Evolutionary conservation across 2,113 vertebrate genomes (phyloP).

Genomic region (Vulpes ferrilata): DNA sequence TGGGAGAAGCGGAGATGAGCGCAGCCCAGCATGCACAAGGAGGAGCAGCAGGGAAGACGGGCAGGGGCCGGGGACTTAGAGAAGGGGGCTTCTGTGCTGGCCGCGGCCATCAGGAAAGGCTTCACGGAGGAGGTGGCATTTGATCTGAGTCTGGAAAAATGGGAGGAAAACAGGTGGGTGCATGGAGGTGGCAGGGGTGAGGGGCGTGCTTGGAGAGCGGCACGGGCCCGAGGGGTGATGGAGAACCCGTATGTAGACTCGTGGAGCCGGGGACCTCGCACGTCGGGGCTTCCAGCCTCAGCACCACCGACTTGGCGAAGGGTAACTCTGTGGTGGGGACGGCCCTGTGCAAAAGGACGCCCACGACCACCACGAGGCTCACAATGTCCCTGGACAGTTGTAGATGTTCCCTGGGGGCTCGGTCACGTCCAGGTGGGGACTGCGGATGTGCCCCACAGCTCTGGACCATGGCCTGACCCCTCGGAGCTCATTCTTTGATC

Average conservation of each 20-base stretch:
- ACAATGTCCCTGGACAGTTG: not conserved
- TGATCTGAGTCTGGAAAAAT: not conserved
- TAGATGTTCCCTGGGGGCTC: not conserved
- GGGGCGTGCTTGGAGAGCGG: not conserved
- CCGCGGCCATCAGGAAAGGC: not conserved
- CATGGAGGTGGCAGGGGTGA: accelerated
- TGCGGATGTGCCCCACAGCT: not conserved
- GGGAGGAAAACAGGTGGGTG: not conserved
- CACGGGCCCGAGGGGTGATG: not conserved
- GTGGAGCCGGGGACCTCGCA: not conserved
- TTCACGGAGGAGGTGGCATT: not conserved
- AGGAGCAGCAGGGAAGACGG: not conserved
- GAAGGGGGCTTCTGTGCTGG: not conserved
- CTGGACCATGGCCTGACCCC: not conserved
- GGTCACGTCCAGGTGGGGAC: not conserved
- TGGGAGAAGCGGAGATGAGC: not conserved
- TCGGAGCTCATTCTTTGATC: not conserved
- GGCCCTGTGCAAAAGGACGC: too few species aligned
- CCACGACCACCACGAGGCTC: too few species aligned
- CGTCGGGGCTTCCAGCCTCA: not conserved
- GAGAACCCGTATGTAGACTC: not conserved
- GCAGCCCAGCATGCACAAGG: not conserved
- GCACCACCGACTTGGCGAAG: not conserved
- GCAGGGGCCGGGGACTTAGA: not conserved
- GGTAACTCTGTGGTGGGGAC: not conserved